phyloP scores from a whole-genome alignment of 2,113 vertebrate species.

The Antechinus stuartii region DNA sequence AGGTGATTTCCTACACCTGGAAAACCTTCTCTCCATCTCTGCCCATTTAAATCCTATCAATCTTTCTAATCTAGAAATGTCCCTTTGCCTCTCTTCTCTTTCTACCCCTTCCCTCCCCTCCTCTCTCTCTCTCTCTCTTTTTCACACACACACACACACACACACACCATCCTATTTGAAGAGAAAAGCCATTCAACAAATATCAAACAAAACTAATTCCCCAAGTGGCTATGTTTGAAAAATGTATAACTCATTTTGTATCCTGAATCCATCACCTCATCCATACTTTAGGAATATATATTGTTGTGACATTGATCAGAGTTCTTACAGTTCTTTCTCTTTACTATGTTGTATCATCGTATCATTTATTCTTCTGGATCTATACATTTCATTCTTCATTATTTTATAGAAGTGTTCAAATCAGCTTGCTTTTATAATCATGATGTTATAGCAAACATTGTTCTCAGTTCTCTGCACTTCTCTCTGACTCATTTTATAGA shows the following conservation, averaged over 20 bases:
- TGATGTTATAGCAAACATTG: not conserved
- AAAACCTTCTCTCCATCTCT: not conserved
- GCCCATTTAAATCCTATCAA: not conserved
- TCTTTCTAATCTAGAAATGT: not conserved
- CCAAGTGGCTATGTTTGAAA: not conserved
- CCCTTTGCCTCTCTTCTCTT: too few relatives aligned
- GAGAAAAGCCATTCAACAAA: not conserved
- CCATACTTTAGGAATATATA: not conserved
- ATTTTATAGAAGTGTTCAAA: not conserved
- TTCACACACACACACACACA: too few relatives aligned
- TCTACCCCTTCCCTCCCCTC: too few relatives aligned
- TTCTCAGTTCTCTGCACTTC: not conserved
- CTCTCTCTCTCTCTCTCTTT: too few relatives aligned
- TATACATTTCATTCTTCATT: not conserved
- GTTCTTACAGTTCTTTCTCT: not conserved
- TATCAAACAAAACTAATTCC: not conserved
- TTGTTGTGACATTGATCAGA: not conserved
- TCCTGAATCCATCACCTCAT: not conserved
- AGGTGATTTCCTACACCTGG: not conserved
- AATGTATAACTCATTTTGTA: not conserved
- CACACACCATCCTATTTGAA: not conserved
- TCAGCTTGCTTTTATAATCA: not conserved
- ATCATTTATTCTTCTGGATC: not conserved
- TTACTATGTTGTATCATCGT: not conserved
- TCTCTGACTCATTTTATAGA: not conserved